Evolutionary conservation across 2,113 vertebrate genomes (phyloP), one percentile per base, ranked within the genome.

Genomic region (Camelus dromedarius): DNA sequence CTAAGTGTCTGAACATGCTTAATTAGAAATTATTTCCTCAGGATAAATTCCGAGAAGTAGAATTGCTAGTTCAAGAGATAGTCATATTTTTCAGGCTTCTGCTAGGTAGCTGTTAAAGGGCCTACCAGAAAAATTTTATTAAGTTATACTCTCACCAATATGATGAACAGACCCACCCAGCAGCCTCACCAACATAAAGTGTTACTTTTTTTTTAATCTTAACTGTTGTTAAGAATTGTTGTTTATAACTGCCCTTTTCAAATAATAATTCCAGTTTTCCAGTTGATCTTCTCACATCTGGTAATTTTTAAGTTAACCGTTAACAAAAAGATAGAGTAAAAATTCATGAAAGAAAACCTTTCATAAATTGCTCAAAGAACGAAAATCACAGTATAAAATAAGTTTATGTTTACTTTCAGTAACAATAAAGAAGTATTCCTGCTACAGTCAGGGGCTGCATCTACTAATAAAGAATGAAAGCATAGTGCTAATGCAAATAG

Each of bases 261-360:
- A 95, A 75, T 77, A 85, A 94, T 76, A 89, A 96, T 76, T 91
- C 28, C n/a, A 87, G 20, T 86, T 96, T 92, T 86, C 83, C 42
- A 91, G 52, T 8, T 75, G 46, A 64, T 91, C 91, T 95, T 85
- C 66, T 89, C 32, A 91, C 4, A 91, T 64, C 15, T 88, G 64
- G 52, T 50, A 85, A 70, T 52, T 81, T 91, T 80, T 85, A 96
- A 56, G 16, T 88, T 66, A 84, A 94, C 35, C 90, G 67, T 46
- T 60, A 92, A 73, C 80, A 28, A 79, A 96, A 91, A 88, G 38
- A 48, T 8, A 56, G 3, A 89, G 26, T 73, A 95, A 87, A 96
- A 58, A 42, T 72, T 66, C 75, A 60, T 42, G 9, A 79, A 72
- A 92, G 32, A 67, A 66, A 77, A 64, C 1, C 15, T 93, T 91